A percentile compares a stretch with the other conserved stretches of the same genome.
Conservation (phyloP, 2,797 vertebrate genomes). For the Cyclopterus lumpus region DNA sequence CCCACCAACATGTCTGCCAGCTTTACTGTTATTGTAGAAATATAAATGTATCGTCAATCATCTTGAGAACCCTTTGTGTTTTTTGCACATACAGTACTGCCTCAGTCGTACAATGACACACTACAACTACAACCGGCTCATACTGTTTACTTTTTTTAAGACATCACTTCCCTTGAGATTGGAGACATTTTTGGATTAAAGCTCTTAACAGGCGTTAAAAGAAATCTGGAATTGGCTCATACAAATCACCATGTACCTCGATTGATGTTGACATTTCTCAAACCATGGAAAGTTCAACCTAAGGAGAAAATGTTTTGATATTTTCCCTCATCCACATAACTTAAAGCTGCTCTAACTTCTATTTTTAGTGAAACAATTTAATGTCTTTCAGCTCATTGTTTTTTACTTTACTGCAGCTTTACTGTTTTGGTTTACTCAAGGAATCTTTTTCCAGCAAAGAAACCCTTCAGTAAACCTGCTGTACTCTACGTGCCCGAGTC, state of each 20-base stretch:
- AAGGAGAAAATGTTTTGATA: background rate
- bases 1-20: conserved; percentile 22
- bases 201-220: background rate
- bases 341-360: background rate
- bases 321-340: background rate
- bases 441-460: background rate
- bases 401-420: background rate
- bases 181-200: background rate
- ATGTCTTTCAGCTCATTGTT: background rate
- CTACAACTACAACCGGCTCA: background rate
- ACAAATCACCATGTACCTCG: background rate
- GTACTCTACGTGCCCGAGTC: background rate
- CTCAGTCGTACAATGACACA: background rate
- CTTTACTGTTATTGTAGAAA: conserved; percentile 19
- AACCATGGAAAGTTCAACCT: background rate
- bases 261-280: background rate
- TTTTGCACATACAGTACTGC: background rate
- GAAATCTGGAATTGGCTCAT: background rate
- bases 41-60: conserved; percentile 3
- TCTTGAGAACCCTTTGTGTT: conserved; percentile 28
- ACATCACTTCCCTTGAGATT: background rate
- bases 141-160: conserved; percentile 12
- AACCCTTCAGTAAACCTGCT: too few species aligned
- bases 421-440: background rate
- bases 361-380: background rate